Percentiles rank a stretch among this genome's conserved stretches.
phyloP scores from a whole-genome alignment of 2,797 vertebrate species.

The Parauchenoglanis punctatus region DNA sequence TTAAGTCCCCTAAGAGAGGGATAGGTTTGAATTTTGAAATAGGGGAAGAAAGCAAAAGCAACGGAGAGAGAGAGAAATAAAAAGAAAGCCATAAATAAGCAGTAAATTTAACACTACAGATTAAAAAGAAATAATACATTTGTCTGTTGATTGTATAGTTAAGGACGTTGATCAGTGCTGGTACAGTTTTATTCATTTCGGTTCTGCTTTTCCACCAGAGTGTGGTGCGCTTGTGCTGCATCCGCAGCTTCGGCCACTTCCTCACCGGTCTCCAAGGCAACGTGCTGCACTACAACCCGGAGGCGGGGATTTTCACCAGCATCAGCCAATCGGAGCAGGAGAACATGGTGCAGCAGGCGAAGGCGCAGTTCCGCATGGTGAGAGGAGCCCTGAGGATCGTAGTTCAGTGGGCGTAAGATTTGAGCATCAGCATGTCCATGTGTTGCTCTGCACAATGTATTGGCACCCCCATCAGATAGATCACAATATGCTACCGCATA shows the following conservation, averaged over 20 bases:
- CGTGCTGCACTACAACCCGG: slow-evolving; percentile 92
- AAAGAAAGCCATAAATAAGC: background rate
- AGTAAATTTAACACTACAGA: no score
- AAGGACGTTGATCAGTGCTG: no score
- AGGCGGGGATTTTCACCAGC: slow-evolving; percentile 96
- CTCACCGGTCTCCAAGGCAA: slow-evolving; percentile 91
- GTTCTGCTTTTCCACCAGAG: slow-evolving; percentile 73
- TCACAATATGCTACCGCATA: no score
- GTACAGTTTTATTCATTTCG: background rate
- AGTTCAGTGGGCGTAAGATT: background rate
- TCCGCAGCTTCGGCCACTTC: slow-evolving; percentile 96
- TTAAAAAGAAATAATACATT: background rate
- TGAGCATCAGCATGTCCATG: no score
- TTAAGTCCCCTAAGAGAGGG: background rate
- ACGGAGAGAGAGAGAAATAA: background rate
- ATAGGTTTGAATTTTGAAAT: background rate
- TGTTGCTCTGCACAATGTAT: background rate
- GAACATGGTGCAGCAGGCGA: slow-evolving; percentile 88
- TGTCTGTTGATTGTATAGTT: background rate
- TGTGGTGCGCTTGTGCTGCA: slow-evolving; percentile 87
- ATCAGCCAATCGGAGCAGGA: slow-evolving; percentile 88
- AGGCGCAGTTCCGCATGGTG: slow-evolving; percentile 98
- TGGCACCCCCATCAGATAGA: background rate
- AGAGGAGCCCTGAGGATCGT: slow-evolving; percentile 65
- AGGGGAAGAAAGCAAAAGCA: background rate